Evolutionary conservation across 2,113 vertebrate species (phyloP), one percentile per base, ranked within the genome.

Genomic region (Sceloporus tristichus): DNA sequence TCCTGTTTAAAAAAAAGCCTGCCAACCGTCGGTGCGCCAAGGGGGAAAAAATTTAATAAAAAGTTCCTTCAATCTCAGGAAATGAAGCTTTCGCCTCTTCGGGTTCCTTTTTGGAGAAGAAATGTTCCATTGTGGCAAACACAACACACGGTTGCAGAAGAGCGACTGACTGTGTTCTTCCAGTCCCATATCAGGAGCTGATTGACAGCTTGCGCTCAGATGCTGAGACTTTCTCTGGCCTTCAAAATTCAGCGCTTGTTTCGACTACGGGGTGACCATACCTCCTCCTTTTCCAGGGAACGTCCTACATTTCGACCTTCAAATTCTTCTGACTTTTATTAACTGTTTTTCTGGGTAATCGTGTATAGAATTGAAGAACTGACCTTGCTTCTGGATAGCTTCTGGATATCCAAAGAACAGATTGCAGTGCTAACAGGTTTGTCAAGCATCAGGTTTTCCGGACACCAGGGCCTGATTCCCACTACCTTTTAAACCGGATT

Each of bases 11-110:
- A 53, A 34, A 75, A 79, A 68, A 54, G 23, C 85, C 85, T 92
- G 93, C 92, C 90, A 81, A 81, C 18, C 25, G 77, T 48, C 48
- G 75, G 91, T 82, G 88, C 77, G 73, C 73, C 1, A 66, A 88
- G 42, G 0, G 7, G 19, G 9, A 0, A 0, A 0, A 11, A 48
- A 75, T 84, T 86, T 88, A 87, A 93, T 88, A 87, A 93, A 48
- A 34, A 92, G 90, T 92, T 85, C 85, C 65, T 81, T 23, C 88
- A 89, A 84, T 84, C 70, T 65, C 92, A 94, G 95, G 95, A 95
- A 94, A 92, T 92, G 87, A 94, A 90, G 90, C 85, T 92, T 92
- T 87, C 88, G 85, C 94, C 90, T 94, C 93, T 87, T 85, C 34
- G 16, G 93, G 86, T 81, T 93, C 85, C 93, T 79, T 29, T 71